Base-by-base conservation (phyloP, 2,888 invertebrate species). In the Sepiola atlantica region DNA sequence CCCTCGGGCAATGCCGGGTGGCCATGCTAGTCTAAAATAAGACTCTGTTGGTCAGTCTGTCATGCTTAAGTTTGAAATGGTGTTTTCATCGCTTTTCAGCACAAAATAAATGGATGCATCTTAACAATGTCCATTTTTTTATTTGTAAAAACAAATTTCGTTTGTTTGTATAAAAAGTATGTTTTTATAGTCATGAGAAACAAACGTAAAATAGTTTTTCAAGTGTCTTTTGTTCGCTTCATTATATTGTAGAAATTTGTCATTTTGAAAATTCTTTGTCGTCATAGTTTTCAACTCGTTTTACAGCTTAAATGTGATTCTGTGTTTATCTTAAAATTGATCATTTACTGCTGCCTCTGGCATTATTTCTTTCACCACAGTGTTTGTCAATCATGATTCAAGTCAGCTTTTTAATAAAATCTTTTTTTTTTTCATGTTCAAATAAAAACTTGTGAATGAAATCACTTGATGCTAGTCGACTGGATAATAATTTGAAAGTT, bases 281-380 rank as follows among this genome's bases (percentile, higher is more conserved):
- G 77, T n/a, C 77, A 32, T 77, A 77, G 14, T n/a, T 77, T 77
- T n/a, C n/a, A 77, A n/a, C n/a, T 77, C 77, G 4, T 61, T 24
- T 24, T 10, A 77, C 28, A 28, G 12, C 8, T 14, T n/a, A 77
- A 28, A 77, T 28, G 24, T 61, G 61, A 61, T 61, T 61, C 21
- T 77, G n/a, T 77, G 77, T 77, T n/a, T 77, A n/a, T 77, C n/a
- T 77, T 77, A n/a, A 77, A 77, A 77, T 77, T 77, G 77, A 32
- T 77, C 77, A 77, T 77, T 77, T 77, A n/a, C n/a, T 3, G 12
- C n/a, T 77, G 77, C 4, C n/a, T 77, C 77, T 77, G n/a, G 77
- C 77, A 32, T 77, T 77, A n/a, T 77, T 77, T 77, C 77, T 77
- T 77, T 32, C 77, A 32, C 12, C 77, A 77, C 77, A 45, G 45